phyloP scores from a whole-genome alignment of 2,113 vertebrate genomes.

The Herpailurus yagouaroundi region DNA sequence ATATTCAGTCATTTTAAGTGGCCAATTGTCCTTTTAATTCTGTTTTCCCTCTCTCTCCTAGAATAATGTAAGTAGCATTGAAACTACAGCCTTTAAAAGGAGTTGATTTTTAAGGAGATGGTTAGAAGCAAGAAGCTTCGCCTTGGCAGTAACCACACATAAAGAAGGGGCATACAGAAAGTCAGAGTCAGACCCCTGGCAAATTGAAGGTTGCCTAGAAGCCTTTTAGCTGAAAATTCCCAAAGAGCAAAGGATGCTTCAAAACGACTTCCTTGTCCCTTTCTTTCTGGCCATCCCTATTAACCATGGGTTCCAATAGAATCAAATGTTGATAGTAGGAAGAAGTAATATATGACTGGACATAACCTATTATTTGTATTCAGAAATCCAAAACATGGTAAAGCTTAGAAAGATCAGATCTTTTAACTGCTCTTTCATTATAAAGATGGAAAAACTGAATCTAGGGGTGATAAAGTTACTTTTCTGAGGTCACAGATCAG shows the following conservation, averaged over 20 bases:
- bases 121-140: neutral
- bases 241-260: neutral
- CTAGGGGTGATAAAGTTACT: neutral
- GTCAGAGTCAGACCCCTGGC: neutral
- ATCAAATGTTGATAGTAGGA: neutral
- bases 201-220: neutral
- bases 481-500: neutral
- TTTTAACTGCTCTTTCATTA: neutral
- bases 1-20: neutral
- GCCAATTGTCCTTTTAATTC: neutral
- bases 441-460: neutral
- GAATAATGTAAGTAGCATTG: neutral
- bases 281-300: neutral
- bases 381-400: neutral
- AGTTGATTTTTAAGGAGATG: conserved; percentile 17
- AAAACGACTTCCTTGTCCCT: no score
- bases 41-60: neutral
- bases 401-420: neutral
- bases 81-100: neutral
- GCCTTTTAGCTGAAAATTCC: neutral
- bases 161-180: neutral
- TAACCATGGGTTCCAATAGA: neutral
- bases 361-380: neutral
- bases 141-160: neutral
- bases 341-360: neutral